These are phyloP conservation scores for Hyaena hyaena DNA, from an alignment of 2,113 vertebrate species.

Conservation along the genomic window DNA sequence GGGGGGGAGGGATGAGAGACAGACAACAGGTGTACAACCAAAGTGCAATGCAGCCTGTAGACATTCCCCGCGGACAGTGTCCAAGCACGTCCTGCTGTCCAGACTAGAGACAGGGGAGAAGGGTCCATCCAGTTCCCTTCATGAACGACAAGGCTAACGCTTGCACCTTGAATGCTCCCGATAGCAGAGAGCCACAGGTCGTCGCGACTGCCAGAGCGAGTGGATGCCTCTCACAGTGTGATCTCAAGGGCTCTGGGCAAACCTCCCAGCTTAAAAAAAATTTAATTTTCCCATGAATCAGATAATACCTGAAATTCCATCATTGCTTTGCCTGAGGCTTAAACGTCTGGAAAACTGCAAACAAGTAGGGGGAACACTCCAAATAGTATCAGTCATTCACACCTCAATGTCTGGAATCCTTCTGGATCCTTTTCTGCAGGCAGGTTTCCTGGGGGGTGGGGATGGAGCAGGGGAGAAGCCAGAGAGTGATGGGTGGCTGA, in stretches of 20 bases:
- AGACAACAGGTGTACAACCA: not conserved
- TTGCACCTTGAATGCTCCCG: too few relatives aligned
- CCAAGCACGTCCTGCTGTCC: not conserved
- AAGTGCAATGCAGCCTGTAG: not conserved
- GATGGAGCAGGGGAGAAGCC: not conserved
- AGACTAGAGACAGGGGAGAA: not conserved
- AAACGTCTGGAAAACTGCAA: not conserved
- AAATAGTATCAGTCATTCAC: not conserved
- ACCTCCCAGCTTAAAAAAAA: not conserved
- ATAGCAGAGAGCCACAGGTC: not conserved
- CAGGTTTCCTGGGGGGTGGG: not conserved
- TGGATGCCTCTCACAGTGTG: accelerated
- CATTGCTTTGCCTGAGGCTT: not conserved
- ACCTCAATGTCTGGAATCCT: not conserved
- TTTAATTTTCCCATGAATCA: not conserved
- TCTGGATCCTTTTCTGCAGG: not conserved
- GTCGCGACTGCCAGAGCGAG: not conserved
- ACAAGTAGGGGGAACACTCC: accelerated
- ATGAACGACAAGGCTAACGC: not conserved
- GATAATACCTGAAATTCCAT: not conserved
- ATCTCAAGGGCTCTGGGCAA: not conserved
- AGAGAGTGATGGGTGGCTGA: not conserved
- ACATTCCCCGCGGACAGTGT: not conserved
- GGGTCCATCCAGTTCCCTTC: not conserved
- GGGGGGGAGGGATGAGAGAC: not conserved